Evolutionary conservation across 2,113 vertebrate genomes (phyloP), one percentile per base, ranked within the genome.

Genomic region (Paracanthobrama guichenoti): DNA sequence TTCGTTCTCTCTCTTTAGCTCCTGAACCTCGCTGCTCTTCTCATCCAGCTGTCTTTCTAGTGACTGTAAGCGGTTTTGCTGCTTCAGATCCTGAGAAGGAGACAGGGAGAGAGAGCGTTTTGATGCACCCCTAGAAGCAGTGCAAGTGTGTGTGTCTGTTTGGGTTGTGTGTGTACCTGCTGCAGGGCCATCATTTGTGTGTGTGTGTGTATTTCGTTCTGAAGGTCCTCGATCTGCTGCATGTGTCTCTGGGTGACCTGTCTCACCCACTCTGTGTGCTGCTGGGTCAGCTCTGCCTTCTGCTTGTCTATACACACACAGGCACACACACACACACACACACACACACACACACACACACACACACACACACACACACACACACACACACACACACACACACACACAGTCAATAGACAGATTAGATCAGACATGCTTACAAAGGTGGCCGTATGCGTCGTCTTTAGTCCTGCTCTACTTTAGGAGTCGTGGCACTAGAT

Each of bases 161-260:
- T 76, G 48, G 82, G 3, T 87, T 14, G 9, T 59, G 72, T 35
- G 66, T 77, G 55, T 84, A 94, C 94, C 94, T 95, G 95, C 66
- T 93, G 93, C 73, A 94, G 90, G 48, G 93, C 95, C 92, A 95
- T 95, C 89, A 93, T 89, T 53, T 94, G 91, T 18, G 93, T 95
- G 91, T 93, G 93, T 50, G 92, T 95, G 71, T 92, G 93, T 64
- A 96, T 93, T 87, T 98, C 95, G 0, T 91, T 90, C 88, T 95
- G 96, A 14, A 97, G 93, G 26, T 93, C 94, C 69, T 96, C 96
- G 67, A 96, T 91, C 90, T 97, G 95, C 91, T 97, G 95, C 95
- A 95, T 96, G 85, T 97, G 96, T 87, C 94, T 93, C 92, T 95
- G 94, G 85, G 94, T 95, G 88, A 95, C 91, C 91, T 95, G 94